phyloP scores from a whole-genome alignment of 2,888 invertebrate genomes.

The Brachypterus glaber region DNA sequence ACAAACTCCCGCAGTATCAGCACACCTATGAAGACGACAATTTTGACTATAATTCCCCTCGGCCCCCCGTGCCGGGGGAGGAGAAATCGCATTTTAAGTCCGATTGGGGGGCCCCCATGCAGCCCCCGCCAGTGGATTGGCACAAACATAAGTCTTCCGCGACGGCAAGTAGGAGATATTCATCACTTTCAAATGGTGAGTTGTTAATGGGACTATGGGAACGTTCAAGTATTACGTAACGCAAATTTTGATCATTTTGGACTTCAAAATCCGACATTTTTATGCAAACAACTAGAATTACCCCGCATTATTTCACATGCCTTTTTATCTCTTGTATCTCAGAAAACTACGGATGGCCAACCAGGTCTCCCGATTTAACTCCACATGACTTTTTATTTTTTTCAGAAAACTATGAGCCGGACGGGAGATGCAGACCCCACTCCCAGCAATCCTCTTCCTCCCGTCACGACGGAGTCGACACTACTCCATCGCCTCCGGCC shows the following conservation, averaged over 20 bases:
- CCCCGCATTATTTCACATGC: no score
- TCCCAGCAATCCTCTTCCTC: slow-evolving; percentile 42
- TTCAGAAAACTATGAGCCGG: slow-evolving; percentile 37
- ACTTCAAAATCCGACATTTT: no score
- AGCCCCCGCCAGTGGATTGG: slow-evolving; percentile 26
- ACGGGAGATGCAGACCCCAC: slow-evolving; percentile 39
- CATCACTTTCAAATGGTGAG: slow-evolving; percentile 26
- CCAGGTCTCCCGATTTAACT: no score
- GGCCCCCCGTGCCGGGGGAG: slow-evolving; percentile 78
- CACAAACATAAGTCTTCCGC: slow-evolving; percentile 30
- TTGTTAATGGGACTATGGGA: no score
- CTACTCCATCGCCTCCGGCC: slow-evolving; percentile 46
- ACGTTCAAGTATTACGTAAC: no score
- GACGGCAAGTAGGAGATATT: slow-evolving; percentile 26
- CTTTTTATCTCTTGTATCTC: no score
- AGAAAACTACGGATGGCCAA: no score
- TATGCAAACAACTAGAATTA: no score
- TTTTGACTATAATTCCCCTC: slow-evolving; percentile 58
- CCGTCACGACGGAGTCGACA: slow-evolving; percentile 34
- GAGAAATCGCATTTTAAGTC: slow-evolving; percentile 36
- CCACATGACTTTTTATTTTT: no score
- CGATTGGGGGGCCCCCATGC: slow-evolving; percentile 14
- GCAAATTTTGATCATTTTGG: no score
- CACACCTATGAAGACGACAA: slow-evolving; percentile 30
- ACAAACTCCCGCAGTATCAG: slow-evolving; percentile 18